A percentile compares a stretch with the other conserved stretches of the same genome.
Conservation (phyloP, 1,140 invertebrate species). For the Drosophila rufa region DNA sequence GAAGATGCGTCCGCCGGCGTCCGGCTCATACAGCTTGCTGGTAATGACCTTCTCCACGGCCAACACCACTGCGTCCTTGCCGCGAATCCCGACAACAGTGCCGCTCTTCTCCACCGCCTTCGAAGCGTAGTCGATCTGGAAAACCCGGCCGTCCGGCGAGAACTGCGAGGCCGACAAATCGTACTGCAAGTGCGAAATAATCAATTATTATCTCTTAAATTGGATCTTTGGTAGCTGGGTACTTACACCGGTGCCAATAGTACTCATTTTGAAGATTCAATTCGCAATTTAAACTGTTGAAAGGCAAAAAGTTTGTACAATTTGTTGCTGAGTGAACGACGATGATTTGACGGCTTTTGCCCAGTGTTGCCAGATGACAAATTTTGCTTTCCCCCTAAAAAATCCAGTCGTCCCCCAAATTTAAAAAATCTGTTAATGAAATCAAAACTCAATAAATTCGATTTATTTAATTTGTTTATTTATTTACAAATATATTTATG, state of each 20-base stretch:
- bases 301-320: conserved; percentile 34
- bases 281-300: conserved; percentile 31
- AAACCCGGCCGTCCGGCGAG: conserved; percentile 99
- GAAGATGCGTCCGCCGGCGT: conserved; percentile 97
- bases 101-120: conserved; percentile 99
- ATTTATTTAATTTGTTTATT: no score
- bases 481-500: no score
- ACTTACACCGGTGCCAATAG: conserved; percentile 97
- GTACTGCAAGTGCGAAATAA: conserved; percentile 89
- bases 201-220: not conserved
- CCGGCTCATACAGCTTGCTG: conserved; percentile 98
- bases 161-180: conserved; percentile 99
- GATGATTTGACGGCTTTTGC: conserved; percentile 84
- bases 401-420: no score
- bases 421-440: no score
- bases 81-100: conserved; percentile 96
- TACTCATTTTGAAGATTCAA: conserved; percentile 91
- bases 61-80: conserved; percentile 98
- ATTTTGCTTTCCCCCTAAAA: no score
- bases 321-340: conserved; percentile 35
- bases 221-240: conserved; percentile 33
- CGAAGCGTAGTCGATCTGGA: conserved; percentile 99
- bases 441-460: no score
- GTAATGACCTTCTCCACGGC: conserved; percentile 99
- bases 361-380: not conserved